Evolutionary conservation across 2,797 vertebrate genomes (phyloP), one percentile per base, ranked within the genome.

Genomic region (Acrossocheilus wenchowensis): DNA sequence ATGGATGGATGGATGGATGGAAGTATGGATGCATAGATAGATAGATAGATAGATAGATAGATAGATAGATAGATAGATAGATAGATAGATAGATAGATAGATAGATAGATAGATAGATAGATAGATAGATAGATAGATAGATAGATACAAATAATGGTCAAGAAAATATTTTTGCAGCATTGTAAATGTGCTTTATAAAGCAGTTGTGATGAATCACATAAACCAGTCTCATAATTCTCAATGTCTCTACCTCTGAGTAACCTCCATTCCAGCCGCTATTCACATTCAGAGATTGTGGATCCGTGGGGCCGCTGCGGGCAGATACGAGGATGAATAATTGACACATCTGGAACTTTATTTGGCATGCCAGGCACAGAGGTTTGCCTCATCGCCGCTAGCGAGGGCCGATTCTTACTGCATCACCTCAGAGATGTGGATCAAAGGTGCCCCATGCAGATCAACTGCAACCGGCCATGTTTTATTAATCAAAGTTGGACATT

Each of bases 401-500:
- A 86, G 45, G 15, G 74, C 8, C 71, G 85, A 89, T 82, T 87
- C 89, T 91, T 75, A 52, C 86, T 87, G 86, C 78, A 88, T 80
- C 85, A 88, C 87, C 82, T 85, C 73, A 87, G 90, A 91, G 91
- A 92, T 84, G 64, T 23, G 85, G 90, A 93, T 94, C 91, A 94
- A 92, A 94, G 88, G 83, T 89, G 86, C 84, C 78, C 78, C 52
- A 52, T 79, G 87, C 82, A 93, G 86, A 94, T 93, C 87, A 89
- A 89, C 82, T 50, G 62, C 84, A 88, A 89, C 72, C 82, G 72
- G 82, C 84, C 88, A 92, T 93, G 90, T 93, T 92, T 93, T 93
- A 93, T 94, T 93, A 91, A 94, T 94, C 90, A 92, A 90, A 92
- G 85, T 84, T 11, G 60, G 80, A 23, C 88, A 84, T 89, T 86